phyloP scores from a whole-genome alignment of 1,140 invertebrate genomes.

The Scylla paramamosain region DNA sequence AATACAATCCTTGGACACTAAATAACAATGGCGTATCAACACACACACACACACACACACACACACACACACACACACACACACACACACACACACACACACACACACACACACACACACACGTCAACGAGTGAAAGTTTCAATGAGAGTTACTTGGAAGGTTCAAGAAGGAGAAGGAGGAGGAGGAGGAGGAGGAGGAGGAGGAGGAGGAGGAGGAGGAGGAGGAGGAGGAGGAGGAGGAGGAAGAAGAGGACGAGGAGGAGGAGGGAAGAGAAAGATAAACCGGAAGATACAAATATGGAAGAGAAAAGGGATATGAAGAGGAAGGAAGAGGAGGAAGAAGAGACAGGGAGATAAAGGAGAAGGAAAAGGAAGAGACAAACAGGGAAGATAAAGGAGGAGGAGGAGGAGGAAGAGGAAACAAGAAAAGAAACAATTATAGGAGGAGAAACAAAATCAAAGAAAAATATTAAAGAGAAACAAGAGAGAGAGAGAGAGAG shows the following conservation, averaged over 20 bases:
- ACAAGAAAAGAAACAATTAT: neutral
- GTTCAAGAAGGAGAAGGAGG: neutral
- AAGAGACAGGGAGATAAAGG: neutral
- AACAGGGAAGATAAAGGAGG: neutral
- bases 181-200: neutral
- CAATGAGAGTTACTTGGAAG: neutral
- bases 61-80: conserved; percentile 34
- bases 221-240: neutral
- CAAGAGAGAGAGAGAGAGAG: neutral
- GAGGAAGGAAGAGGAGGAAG: neutral
- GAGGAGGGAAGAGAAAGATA: too few relatives aligned
- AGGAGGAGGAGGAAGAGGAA: neutral
- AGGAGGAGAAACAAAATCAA: neutral
- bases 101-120: conserved; percentile 31
- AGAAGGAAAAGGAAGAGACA: neutral
- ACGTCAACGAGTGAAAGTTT: neutral
- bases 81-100: conserved; percentile 38
- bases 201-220: neutral
- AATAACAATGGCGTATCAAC: neutral
- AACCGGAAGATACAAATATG: neutral
- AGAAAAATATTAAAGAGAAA: neutral
- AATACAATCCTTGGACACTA: too few relatives aligned
- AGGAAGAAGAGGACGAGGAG: neutral
- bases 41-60: neutral
- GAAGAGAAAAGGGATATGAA: neutral